Evolutionary conservation across 2,113 vertebrate genomes (phyloP), one percentile per base, ranked within the genome.

Genomic region (Cisticola juncidis): DNA sequence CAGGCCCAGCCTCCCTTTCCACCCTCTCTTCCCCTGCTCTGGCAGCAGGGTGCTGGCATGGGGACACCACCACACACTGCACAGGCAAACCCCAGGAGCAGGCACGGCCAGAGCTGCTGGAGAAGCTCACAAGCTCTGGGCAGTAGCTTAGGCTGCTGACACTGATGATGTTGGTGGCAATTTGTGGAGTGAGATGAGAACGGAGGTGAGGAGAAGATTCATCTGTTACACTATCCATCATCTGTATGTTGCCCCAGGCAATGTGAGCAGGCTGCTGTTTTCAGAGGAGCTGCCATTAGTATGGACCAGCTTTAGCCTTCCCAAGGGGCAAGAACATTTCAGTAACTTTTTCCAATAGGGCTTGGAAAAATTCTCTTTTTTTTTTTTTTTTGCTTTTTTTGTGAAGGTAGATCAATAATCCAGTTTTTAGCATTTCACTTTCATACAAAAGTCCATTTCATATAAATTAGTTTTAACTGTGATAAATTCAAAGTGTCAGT

Each of bases 171-270:
- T 86, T 58, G 88, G 88, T 88, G 97, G 96, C 96, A 97, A 95
- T 97, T 94, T 96, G 86, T 62, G 92, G 85, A 95, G 88, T 93
- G 95, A 89, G 86, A 92, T 97, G 90, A 93, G 95, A 92, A 96
- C 61, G 28, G 79, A 96, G 97, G 92, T 86, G 90, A 94, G 76
- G 92, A 97, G 96, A 95, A 86, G 83, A 93, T 91, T 97, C 97
- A 97, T 97, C 96, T 97, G 94, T 91, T 95, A 72, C n/a, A 9
- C 47, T 90, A 95, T 93, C 94, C 95, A 93, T 94, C 96, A 97
- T 94, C 97, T 96, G 88, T 58, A 51, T 85, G 74, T 69, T 93
- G 97, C 97, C 97, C 20, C 40, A 93, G 97, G 98, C 97, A 85
- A 83, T 38, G 81, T 56, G 38, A 82, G 54, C 85, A 92, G 79